Base-by-base conservation (phyloP, 1,140 invertebrate species). In the Saxidomus purpurata region DNA sequence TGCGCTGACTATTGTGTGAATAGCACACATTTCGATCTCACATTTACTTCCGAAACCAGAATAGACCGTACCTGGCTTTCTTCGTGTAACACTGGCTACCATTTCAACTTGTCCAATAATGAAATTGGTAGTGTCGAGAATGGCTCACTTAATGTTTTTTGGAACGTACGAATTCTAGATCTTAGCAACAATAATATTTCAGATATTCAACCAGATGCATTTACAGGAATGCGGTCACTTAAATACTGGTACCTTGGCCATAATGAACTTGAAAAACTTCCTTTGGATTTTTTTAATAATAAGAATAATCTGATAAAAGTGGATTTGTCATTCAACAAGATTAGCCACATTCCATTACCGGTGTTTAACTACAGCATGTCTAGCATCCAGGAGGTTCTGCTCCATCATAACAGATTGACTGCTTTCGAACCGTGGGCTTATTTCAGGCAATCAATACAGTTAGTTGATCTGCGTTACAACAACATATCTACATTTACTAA, bases 401-500 rank as follows among this genome's bases (percentile, higher is more conserved):
- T 89, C 2, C 67, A 71, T 0, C 38, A 76, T 43, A 89, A 89
- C 25, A 38, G 36, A 49, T n/a, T 89, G 1, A 84, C 81, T 3
- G 25, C 80, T 4, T 81, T 63, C 43, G 80, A 89, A 31, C 87
- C 87, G 1, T 89, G 87, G 87, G 49, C 79, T 15, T 69, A 47
- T 28, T 22, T 61, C n/a, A 69, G 38, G 17, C 63, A 36, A 15
- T 25, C 55, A 25, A 88, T 88, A n/a, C 31, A 19, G 1, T 9
- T 69, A 55, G 15, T 87, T 0, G 76, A 88, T 38, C 2, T 81
- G 36, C 8, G 63, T 38, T 77, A 28, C n/a, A 89, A 89, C 52
- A 89, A 83, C 25, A 91, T 92, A 1, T 87, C 81, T 3, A 76
- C 63, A 25, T 91, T 92, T 71, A 90, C 87, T 8, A 92, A 92